phyloP scores from a whole-genome alignment of 2,797 vertebrate genomes.

The Pristis pectinata region DNA sequence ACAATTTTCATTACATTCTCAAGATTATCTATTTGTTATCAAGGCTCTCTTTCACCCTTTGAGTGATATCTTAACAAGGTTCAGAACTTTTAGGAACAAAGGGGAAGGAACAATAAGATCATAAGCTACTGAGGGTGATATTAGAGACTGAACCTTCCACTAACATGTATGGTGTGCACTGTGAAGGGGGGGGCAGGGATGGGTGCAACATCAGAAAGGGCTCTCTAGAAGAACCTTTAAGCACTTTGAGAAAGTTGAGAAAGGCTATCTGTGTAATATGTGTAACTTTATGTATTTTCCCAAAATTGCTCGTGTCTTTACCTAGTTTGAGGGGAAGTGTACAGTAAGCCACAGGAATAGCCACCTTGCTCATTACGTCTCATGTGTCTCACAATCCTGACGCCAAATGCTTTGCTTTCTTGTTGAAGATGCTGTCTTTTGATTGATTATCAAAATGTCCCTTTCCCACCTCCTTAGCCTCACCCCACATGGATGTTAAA shows the following conservation, averaged over 20 bases:
- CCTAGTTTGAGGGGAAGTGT: not conserved
- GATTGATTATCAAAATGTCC: not conserved
- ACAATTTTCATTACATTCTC: not conserved
- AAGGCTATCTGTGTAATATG: too few relatives aligned
- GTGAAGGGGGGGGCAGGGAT: too few relatives aligned
- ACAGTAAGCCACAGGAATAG: not conserved
- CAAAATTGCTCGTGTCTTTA: too few relatives aligned
- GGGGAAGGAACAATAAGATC: not conserved
- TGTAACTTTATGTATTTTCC: too few relatives aligned
- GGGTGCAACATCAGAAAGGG: too few relatives aligned
- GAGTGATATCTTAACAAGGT: not conserved
- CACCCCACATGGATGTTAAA: not conserved
- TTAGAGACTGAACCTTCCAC: not conserved
- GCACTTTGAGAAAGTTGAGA: too few relatives aligned
- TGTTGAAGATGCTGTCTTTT: not conserved
- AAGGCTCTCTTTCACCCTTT: not conserved
- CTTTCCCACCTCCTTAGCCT: too few relatives aligned
- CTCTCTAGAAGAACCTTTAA: too few relatives aligned
- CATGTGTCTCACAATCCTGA: not conserved
- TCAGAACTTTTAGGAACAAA: not conserved
- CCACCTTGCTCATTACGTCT: not conserved
- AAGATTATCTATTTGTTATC: not conserved
- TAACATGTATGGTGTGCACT: too few relatives aligned
- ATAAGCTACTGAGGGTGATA: not conserved
- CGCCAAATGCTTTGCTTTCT: not conserved